Evolutionary conservation across 2,113 vertebrate genomes (phyloP).

Genomic region (Oncorhynchus mykiss): DNA sequence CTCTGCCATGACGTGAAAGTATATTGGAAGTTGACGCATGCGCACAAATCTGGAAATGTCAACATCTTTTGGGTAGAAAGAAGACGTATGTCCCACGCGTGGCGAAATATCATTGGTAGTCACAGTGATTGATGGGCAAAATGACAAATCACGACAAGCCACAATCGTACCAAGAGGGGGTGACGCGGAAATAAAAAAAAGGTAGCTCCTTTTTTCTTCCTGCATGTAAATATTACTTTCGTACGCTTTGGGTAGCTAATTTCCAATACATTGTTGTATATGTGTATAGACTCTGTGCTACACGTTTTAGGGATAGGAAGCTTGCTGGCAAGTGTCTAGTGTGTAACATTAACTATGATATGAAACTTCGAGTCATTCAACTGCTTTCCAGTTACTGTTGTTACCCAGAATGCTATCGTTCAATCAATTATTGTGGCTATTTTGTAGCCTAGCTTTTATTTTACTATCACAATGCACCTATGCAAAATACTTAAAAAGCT

Average conservation of each 20-base stretch:
- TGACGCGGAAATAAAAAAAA: conserved; percentile 66
- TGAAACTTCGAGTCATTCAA: conserved; percentile 35
- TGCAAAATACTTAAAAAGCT: conserved; percentile 61
- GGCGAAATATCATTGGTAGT: conserved; percentile 78
- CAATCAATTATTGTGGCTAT: conserved; percentile 38
- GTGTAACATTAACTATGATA: conserved; percentile 23
- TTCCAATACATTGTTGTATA: conserved; percentile 26
- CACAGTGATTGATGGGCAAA: conserved; percentile 6
- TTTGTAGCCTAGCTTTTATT: conserved; percentile 47
- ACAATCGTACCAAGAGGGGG: conserved; percentile 60
- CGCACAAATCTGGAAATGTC: too few species aligned
- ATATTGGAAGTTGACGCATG: too few species aligned
- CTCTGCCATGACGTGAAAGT: background rate
- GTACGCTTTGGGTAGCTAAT: conserved; percentile 28
- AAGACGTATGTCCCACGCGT: conserved; percentile 77
- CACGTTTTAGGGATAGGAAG: conserved; percentile 4
- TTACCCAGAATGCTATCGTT: conserved; percentile 52
- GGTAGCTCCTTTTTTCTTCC: conserved; percentile 18
- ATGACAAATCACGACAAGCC: conserved; percentile 62
- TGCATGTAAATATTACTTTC: conserved; percentile 69
- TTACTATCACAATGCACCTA: conserved; percentile 42
- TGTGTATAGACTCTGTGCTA: conserved; percentile 6
- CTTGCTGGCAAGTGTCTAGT: conserved; percentile 6
- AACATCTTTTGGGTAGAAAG: conserved; percentile 42
- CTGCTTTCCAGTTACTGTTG: conserved; percentile 1